Evolutionary conservation across 1,140 invertebrate genomes (phyloP).

Genomic region (Harpegnathos saltator): DNA sequence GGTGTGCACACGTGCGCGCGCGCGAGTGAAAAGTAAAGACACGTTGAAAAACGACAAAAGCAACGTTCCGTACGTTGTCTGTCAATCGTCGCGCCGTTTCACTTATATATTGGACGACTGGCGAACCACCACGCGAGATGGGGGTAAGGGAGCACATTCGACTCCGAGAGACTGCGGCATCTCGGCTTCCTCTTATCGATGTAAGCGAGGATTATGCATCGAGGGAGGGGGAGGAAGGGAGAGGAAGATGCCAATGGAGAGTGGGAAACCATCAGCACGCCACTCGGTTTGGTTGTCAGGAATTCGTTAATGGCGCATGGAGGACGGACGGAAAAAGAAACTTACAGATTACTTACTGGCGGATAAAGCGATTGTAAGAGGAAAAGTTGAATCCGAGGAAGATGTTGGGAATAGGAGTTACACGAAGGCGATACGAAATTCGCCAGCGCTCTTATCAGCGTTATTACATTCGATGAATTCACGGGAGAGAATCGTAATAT

Average conservation of each 20-base stretch:
- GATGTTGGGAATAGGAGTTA: too few relatives aligned
- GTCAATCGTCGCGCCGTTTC: conserved; percentile 75
- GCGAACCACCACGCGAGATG: conserved; percentile 46
- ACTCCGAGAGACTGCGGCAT: conserved; percentile 42
- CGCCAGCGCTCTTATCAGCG: too few relatives aligned
- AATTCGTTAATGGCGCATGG: too few relatives aligned
- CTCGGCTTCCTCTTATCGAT: conserved; percentile 70
- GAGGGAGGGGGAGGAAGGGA: conserved; percentile 13
- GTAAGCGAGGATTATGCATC: conserved; percentile 66
- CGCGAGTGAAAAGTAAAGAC: too few relatives aligned
- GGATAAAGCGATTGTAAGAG: too few relatives aligned
- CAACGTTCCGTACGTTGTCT: conserved; percentile 60
- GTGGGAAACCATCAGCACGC: not conserved
- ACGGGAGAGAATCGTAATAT: too few relatives aligned
- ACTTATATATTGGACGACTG: conserved; percentile 76
- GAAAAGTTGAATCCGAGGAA: too few relatives aligned
- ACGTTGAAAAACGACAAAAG: not conserved
- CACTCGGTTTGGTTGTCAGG: not conserved
- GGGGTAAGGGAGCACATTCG: conserved; percentile 68
- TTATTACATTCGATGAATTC: too few relatives aligned
- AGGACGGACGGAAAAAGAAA: too few relatives aligned
- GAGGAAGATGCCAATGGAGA: not conserved
- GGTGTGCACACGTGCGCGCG: too few relatives aligned
- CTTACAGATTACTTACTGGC: too few relatives aligned
- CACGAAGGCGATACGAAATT: too few relatives aligned